Evolutionary conservation across 2,113 vertebrate genomes (phyloP).

Genomic region (Hystrix brachyura): DNA sequence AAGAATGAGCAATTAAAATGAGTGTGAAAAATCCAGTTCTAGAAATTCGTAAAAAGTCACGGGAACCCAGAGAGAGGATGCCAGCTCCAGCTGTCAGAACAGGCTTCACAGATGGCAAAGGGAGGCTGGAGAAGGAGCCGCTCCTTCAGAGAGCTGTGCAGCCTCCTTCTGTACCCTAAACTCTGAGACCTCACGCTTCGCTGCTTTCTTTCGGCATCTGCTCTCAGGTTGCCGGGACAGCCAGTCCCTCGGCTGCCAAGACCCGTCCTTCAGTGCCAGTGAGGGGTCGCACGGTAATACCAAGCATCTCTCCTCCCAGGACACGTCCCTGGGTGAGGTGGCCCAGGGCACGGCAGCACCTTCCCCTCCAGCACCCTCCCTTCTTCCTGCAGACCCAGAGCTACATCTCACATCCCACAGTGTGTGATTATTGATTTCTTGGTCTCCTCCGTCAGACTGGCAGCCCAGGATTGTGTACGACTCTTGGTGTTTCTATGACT

Average conservation of each 20-base stretch:
- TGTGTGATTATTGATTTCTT: not conserved
- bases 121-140: not conserved
- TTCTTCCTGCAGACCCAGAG: too few relatives aligned
- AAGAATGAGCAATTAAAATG: not conserved
- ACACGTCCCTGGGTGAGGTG: not conserved
- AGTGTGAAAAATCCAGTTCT: not conserved
- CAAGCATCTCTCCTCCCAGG: not conserved
- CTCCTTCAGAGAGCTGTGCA: not conserved
- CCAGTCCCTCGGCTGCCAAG: not conserved
- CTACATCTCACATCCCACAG: not conserved
- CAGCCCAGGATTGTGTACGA: not conserved
- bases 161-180: not conserved
- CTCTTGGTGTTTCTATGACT: not conserved
- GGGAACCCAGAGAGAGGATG: not conserved
- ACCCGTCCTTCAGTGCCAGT: not conserved
- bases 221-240: not conserved
- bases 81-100: not conserved
- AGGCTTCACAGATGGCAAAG: not conserved
- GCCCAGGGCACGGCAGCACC: too few relatives aligned
- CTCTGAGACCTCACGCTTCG: not conserved
- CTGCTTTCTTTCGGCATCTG: not conserved
- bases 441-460: not conserved
- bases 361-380: too few relatives aligned
- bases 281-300: rapidly evolving
- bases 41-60: not conserved